A percentile compares a stretch with the other conserved stretches of the same genome.
These are phyloP conservation scores for Eristalinus sepulchralis DNA, from an alignment of 2,888 invertebrate species.

Conservation along the genomic window DNA sequence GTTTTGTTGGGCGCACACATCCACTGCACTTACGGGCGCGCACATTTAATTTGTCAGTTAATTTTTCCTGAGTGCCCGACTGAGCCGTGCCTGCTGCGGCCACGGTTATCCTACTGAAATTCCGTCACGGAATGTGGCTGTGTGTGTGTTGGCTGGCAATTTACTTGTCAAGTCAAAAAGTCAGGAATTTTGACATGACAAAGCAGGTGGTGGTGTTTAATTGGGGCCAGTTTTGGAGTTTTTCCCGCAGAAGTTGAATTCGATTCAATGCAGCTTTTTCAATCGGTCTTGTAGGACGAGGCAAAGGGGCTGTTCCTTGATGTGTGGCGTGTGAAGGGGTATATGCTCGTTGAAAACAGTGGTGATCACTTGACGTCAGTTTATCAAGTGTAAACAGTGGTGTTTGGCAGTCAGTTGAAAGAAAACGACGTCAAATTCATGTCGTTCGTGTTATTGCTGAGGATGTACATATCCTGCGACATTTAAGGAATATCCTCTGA, in stretches of 20 bases:
- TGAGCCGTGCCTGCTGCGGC: constrained; percentile 22
- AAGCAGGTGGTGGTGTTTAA: constrained; percentile 41
- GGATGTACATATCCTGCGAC: too few species aligned
- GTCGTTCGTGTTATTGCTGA: too few species aligned
- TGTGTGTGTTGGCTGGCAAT: constrained; percentile 28
- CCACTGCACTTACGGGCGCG: neutral
- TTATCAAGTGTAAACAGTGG: too few species aligned
- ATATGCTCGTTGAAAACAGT: neutral
- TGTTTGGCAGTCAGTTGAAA: too few species aligned
- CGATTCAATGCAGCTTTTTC: neutral
- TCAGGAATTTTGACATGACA: constrained; percentile 55
- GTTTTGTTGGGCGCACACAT: constrained; percentile 21
- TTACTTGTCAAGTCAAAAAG: constrained; percentile 49
- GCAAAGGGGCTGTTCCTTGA: neutral
- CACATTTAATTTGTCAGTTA: constrained; percentile 41
- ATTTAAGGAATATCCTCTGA: too few species aligned
- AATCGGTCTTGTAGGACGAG: neutral
- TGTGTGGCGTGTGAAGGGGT: neutral
- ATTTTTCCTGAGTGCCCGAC: constrained; percentile 23
- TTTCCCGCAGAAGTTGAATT: neutral
- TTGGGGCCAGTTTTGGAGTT: neutral
- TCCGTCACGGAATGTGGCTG: neutral
- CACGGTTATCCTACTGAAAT: constrained; percentile 13
- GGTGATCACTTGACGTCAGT: neutral
- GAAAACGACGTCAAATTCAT: too few species aligned